Evolutionary conservation across 2,797 vertebrate species (phyloP), one percentile per base, ranked within the genome.

Genomic region (Silurus lanzhouensis): DNA sequence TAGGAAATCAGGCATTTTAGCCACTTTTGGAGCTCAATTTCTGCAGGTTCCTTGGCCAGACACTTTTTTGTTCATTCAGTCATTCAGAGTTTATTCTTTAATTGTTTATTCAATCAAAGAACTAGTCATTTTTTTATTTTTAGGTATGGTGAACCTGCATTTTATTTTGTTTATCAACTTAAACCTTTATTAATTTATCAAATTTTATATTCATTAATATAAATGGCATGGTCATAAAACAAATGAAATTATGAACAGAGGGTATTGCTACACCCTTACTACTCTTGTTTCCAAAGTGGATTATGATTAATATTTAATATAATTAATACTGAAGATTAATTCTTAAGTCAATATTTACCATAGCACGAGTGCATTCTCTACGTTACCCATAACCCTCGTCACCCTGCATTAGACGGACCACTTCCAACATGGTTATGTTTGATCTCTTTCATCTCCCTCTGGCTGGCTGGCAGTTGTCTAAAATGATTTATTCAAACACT

Each of bases 401-500:
- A 52, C 66, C 20, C 67, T 31, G 19, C 13, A 25, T 79, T 78
- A 64, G 48, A 52, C 74, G 58, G 13, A 17, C 48, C 10, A 17
- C 14, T 27, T 60, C 67, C 20, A 79, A n/a, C 77, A 55, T 1
- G 31, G 6, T 31, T 31, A 12, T 38, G 20, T 78, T n/a, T 46
- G 61, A 63, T 83, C 85, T 15, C 27, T 87, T 1, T n/a, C n/a
- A 46, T 81, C 83, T 82, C 60, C 38, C 81, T 66, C 82, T 83
- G 5, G 52, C 88, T 86, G 44, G 48, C 76, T 84, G 60, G 85
- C 85, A 8, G 72, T 60, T 85, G 92, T 90, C 88, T 87, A 64
- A 64, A 82, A 63, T 87, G 63, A 91, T 92, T 91, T 87, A 87
- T 70, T 89, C 84, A 83, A 72, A 6, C 87, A 22, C 83, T 76